Evolutionary conservation across 2,797 vertebrate species (phyloP), one percentile per base, ranked within the genome.

Genomic region (Platalea minor): DNA sequence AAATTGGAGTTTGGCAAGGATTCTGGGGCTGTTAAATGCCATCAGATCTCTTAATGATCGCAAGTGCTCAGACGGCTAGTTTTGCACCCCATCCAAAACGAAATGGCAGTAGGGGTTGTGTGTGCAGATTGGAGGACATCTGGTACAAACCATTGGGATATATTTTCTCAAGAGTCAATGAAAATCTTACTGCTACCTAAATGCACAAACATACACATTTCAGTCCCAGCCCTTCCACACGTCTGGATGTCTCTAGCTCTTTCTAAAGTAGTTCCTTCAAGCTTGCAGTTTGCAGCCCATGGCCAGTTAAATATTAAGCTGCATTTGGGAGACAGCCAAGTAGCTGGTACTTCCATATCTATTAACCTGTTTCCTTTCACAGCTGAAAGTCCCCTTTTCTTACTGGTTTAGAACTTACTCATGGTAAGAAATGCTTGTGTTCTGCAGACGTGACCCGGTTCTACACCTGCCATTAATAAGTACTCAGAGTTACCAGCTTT

Each of bases 1-100:
- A 91, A 79, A 90, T 39, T 45, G 77, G 81, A 91, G 75, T 21
- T 65, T 94, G 80, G 92, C 81, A 86, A 33, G 11, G 68, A n/a
- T 31, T 51, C 64, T 9, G 60, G 64, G 80, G 70, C 78, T 31
- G 70, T 89, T 80, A 86, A 88, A 86, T 26, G 56, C 81, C 81
- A 41, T 65, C 60, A 2, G 77, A 60, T 73, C 90, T 35, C 81
- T 43, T 84, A 86, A 88, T 25, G 94, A 60, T 59, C 19, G 6
- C 29, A 5, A 24, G 67, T 1, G 45, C 76, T 26, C 72, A 13
- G 68, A 7, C 33, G 14, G 70, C 68, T 8, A 11, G 17, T 9
- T 29, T 10, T n/a, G 75, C 28, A 2, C 29, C 82, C 74, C n/a
- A 19, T 91, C 88, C 83, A 79, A 79, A 78, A 24, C 2, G 16